Percentiles rank a stretch among this genome's conserved stretches.
phyloP scores from a whole-genome alignment of 2,888 invertebrate genomes.

The Tenthredo mesomela region DNA sequence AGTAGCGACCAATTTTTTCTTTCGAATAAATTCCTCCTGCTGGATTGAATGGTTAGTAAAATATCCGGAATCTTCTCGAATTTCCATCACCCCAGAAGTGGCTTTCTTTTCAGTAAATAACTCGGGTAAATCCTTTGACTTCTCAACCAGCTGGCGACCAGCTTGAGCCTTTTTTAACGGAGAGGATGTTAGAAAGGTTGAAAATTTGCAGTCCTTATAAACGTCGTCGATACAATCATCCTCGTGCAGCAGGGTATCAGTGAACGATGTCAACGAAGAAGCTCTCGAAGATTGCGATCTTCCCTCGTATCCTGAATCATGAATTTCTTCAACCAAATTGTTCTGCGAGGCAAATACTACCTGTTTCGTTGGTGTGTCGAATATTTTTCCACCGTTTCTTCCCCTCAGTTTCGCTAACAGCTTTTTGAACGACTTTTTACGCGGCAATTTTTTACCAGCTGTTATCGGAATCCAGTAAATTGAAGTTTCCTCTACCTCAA shows the following conservation, averaged over 20 bases:
- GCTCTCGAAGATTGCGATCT: constrained; percentile 61
- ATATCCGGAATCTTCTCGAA: constrained; percentile 28
- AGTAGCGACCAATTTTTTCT: background rate
- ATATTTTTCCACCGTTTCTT: constrained; percentile 53
- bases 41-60: constrained; percentile 5
- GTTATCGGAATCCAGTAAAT: constrained; percentile 69
- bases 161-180: constrained; percentile 14
- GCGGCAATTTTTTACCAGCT: constrained; percentile 62
- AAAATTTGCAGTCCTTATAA: background rate
- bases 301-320: constrained; percentile 69
- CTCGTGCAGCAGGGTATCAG: constrained; percentile 55
- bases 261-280: constrained; percentile 62
- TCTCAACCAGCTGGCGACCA: background rate
- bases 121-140: constrained; percentile 12
- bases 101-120: background rate
- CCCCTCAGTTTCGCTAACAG: constrained; percentile 63
- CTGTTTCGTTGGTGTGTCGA: constrained; percentile 30
- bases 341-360: constrained; percentile 58
- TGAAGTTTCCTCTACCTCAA: constrained; percentile 65
- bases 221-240: background rate
- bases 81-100: background rate
- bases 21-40: background rate
- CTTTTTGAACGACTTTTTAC: constrained; percentile 67
- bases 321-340: constrained; percentile 61
- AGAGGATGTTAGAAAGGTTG: background rate